These are phyloP conservation scores for Cataglyphis cursor DNA, from an alignment of 2,888 invertebrate genomes.

Conservation along the genomic window DNA sequence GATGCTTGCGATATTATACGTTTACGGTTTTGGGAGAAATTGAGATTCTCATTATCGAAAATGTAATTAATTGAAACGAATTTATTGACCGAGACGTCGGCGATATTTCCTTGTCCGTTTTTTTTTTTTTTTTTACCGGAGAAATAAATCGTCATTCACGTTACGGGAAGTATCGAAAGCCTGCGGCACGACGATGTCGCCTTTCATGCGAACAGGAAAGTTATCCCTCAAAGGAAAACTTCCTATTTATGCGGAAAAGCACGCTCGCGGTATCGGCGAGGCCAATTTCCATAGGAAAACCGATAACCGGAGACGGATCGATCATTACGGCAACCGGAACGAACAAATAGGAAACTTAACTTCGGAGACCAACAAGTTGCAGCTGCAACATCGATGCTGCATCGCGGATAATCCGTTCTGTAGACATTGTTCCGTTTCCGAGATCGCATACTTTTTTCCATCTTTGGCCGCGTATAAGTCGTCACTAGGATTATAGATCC, in stretches of 20 bases:
- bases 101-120: background rate
- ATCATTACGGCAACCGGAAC: conserved; percentile 36
- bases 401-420: conserved; percentile 33
- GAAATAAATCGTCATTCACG: conserved; percentile 41
- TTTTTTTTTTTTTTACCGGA: background rate
- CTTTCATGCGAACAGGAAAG: conserved; percentile 56
- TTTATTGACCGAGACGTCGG: background rate
- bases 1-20: background rate
- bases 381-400: background rate
- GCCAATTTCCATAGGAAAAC: conserved; percentile 52
- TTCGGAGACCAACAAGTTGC: conserved; percentile 42
- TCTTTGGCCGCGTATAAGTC: background rate
- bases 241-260: conserved; percentile 37
- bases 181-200: conserved; percentile 39
- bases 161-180: conserved; percentile 20
- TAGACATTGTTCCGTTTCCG: conserved; percentile 20
- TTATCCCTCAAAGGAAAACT: conserved; percentile 58
- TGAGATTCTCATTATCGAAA: conserved; percentile 25
- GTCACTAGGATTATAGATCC: background rate
- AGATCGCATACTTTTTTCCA: conserved; percentile 4
- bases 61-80: conserved; percentile 15
- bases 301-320: conserved; percentile 54
- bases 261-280: conserved; percentile 28
- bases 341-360: conserved; percentile 49
- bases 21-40: background rate